A percentile compares a stretch with the other conserved stretches of the same genome.
Evolutionary conservation across 2,797 vertebrate species (phyloP).

Genomic region (Gambelia wislizenii): DNA sequence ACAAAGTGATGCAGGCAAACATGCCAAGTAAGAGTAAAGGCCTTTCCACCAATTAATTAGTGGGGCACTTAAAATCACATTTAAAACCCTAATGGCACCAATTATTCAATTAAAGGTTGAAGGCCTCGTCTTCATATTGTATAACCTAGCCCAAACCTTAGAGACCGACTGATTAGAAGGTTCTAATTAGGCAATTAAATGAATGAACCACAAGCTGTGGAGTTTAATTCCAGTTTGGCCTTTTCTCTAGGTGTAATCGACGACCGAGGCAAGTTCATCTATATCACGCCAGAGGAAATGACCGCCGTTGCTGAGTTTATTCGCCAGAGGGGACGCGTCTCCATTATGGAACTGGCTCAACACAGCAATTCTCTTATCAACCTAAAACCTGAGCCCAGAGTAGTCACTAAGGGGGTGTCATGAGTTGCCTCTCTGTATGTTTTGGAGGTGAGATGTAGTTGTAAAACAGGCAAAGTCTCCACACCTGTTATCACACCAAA

Average conservation of each 20-base stretch:
- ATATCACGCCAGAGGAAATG: conserved; percentile 93
- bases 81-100: neutral
- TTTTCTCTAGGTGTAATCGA: conserved; percentile 90
- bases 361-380: conserved; percentile 95
- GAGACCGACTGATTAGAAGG: neutral
- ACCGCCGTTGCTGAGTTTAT: conserved; percentile 90
- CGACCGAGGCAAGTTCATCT: conserved; percentile 98
- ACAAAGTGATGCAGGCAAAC: neutral
- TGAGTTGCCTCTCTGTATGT: neutral
- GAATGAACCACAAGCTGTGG: neutral
- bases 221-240: conserved; percentile 40
- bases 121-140: neutral
- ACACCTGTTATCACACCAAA: neutral
- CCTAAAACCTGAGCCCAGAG: conserved; percentile 80
- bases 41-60: neutral
- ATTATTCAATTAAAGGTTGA: neutral
- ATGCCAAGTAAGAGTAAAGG: neutral
- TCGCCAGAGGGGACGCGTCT: conserved; percentile 89
- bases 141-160: neutral
- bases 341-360: conserved; percentile 91
- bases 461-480: neutral
- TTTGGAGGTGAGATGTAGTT: accelerated
- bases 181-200: neutral
- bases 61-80: neutral
- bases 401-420: conserved; percentile 42